These are phyloP conservation scores for Procambarus virginalis DNA, from an alignment of 1,140 invertebrate genomes.

Conservation along the genomic window DNA sequence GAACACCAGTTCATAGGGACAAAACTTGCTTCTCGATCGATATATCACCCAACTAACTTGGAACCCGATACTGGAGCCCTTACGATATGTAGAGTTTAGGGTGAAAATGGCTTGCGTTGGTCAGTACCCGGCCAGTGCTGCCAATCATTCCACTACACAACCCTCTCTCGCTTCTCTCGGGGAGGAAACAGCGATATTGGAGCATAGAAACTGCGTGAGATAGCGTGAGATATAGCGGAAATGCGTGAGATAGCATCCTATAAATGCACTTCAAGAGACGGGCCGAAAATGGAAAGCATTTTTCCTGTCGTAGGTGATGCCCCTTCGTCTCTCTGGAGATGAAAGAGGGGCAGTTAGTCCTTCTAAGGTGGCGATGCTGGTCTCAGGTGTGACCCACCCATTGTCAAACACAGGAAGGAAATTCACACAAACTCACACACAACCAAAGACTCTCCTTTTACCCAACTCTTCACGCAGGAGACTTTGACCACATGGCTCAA, in stretches of 20 bases:
- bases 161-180: background rate
- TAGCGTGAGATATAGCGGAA: background rate
- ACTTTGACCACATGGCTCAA: background rate
- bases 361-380: background rate
- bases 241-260: constrained; percentile 18
- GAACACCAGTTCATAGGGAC: constrained; percentile 1
- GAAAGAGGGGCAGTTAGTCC: background rate
- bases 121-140: constrained; percentile 27
- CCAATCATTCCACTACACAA: background rate
- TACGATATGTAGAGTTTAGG: constrained; percentile 13
- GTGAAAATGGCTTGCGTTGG: constrained; percentile 38
- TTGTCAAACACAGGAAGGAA: constrained; percentile 52
- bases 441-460: background rate
- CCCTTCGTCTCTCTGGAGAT: background rate
- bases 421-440: constrained; percentile 1
- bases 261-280: constrained; percentile 48
- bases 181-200: constrained; percentile 19
- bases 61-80: constrained; percentile 43
- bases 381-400: constrained; percentile 42
- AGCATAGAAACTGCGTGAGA: constrained; percentile 25
- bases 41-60: constrained; percentile 23
- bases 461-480: background rate
- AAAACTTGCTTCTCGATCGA: constrained; percentile 28
- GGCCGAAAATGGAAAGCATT: constrained; percentile 11
- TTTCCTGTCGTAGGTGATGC: background rate